Evolutionary conservation across 1,140 invertebrate species (phyloP).

Genomic region (Vanessa atalanta): DNA sequence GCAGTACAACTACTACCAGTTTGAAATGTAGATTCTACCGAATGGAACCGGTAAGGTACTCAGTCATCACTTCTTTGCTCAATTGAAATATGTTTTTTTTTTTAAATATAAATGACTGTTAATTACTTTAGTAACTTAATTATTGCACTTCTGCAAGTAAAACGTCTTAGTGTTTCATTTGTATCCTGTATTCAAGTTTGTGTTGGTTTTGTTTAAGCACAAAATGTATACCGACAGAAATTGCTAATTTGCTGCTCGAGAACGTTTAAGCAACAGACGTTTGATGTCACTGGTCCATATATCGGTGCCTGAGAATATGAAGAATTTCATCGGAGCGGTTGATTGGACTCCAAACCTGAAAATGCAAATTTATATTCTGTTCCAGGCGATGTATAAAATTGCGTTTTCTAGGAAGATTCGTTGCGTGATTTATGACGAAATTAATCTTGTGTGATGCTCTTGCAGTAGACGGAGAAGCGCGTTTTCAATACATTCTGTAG

Average conservation of each 20-base stretch:
- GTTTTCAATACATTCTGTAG: too few species aligned
- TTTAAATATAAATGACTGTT: too few species aligned
- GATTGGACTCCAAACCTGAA: constrained; percentile 8
- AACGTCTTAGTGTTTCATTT: background rate
- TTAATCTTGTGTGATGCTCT: too few species aligned
- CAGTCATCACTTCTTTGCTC: too few species aligned
- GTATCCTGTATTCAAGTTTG: background rate
- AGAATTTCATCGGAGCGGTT: constrained; percentile 9
- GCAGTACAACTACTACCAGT: too few species aligned
- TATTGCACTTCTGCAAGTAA: background rate
- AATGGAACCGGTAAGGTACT: too few species aligned
- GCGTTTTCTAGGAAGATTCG: background rate
- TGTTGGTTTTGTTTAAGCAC: background rate
- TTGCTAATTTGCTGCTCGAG: constrained; percentile 20
- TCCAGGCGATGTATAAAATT: background rate
- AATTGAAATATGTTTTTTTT: too few species aligned
- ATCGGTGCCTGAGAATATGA: constrained; percentile 9
- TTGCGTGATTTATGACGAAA: background rate
- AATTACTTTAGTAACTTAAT: too few species aligned
- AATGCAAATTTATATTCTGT: constrained; percentile 9
- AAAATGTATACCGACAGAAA: background rate
- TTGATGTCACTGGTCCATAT: constrained; percentile 19
- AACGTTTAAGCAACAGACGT: constrained; percentile 16
- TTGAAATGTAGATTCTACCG: too few species aligned
- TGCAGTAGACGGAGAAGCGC: too few species aligned